Evolutionary conservation across 2,797 vertebrate genomes (phyloP).

Genomic region (Pteronotus mesoamericanus): DNA sequence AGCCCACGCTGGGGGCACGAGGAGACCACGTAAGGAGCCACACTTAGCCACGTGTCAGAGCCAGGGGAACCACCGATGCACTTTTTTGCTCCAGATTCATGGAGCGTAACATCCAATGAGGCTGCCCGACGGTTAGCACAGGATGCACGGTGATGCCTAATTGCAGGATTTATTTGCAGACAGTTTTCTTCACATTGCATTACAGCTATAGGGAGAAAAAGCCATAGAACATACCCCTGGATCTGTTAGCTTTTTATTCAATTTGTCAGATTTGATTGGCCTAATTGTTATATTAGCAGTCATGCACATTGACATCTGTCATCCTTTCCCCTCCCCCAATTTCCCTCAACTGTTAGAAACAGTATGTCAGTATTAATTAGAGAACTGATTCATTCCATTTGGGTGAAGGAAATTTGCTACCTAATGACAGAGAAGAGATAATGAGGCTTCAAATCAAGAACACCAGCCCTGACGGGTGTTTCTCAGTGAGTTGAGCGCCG

Average conservation of each 20-base stretch:
- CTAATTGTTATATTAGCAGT: constrained; percentile 12
- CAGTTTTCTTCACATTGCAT: neutral
- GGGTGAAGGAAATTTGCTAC: neutral
- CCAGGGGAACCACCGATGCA: neutral
- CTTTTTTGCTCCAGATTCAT: neutral
- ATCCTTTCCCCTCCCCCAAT: neutral
- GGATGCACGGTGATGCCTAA: neutral
- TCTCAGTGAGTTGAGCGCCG: neutral
- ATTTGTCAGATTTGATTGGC: neutral
- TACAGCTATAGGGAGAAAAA: neutral
- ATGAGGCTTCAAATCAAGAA: constrained; percentile 38
- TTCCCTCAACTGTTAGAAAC: neutral
- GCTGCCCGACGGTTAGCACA: neutral
- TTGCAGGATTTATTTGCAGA: neutral
- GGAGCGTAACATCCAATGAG: neutral
- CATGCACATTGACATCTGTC: neutral
- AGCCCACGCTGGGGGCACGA: neutral
- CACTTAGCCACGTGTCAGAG: neutral
- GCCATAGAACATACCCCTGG: neutral
- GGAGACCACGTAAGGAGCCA: neutral
- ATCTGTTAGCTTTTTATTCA: neutral
- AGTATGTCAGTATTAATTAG: constrained; percentile 37
- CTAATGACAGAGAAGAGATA: constrained; percentile 25
- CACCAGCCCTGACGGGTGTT: neutral
- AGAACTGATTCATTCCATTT: constrained; percentile 46